phyloP scores from a whole-genome alignment of 2,797 vertebrate species.

The Brachymystax lenok region DNA sequence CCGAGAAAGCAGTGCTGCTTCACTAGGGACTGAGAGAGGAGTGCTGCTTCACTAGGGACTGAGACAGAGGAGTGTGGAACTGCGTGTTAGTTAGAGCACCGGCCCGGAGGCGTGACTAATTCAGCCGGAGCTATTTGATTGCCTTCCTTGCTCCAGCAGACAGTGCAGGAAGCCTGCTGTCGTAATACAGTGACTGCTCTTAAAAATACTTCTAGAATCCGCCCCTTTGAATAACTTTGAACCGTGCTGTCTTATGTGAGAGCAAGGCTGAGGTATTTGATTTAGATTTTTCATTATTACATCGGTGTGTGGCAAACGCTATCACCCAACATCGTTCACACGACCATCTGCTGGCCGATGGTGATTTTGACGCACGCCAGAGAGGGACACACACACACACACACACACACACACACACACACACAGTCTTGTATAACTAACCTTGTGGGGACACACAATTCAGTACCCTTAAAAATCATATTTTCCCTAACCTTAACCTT shows the following conservation, averaged over 20 bases:
- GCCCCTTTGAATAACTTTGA: neutral
- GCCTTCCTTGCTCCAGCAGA: neutral
- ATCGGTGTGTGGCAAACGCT: neutral
- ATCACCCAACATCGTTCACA: neutral
- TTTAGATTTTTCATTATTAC: neutral
- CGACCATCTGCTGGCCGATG: neutral
- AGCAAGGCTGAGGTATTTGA: neutral
- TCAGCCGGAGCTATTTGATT: neutral
- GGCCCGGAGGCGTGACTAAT: conserved; percentile 7
- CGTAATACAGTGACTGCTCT: neutral
- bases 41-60: neutral
- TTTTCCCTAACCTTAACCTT: no score
- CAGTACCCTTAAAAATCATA: no score
- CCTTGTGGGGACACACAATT: no score
- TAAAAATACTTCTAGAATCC: neutral
- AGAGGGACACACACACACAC: neutral
- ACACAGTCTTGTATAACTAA: neutral
- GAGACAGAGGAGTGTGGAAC: neutral
- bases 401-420: neutral
- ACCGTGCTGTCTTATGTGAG: neutral
- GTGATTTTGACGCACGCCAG: neutral
- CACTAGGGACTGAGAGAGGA: no score
- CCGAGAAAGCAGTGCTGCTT: neutral
- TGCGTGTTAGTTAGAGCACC: neutral
- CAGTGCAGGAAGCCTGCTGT: conserved; percentile 4